These are phyloP conservation scores for Galaxias olidus DNA, from an alignment of 2,797 vertebrate genomes.

Conservation along the genomic window DNA sequence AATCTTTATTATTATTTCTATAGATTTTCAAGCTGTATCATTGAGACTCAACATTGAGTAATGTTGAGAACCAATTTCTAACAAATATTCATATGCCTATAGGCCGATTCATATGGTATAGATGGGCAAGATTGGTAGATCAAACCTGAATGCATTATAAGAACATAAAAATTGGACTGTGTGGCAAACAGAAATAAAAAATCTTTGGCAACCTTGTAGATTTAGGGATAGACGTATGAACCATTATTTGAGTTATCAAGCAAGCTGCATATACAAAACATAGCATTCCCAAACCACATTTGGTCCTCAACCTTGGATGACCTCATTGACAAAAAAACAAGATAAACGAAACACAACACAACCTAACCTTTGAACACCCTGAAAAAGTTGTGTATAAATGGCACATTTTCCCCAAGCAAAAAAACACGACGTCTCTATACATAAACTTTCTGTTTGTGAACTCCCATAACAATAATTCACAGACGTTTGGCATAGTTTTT, in stretches of 20 bases:
- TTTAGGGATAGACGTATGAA: conserved; percentile 40
- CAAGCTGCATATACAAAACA: neutral
- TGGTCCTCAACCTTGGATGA: conserved; percentile 32
- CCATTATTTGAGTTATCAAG: neutral
- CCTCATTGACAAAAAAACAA: conserved; percentile 1
- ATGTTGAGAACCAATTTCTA: no score
- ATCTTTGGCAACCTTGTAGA: conserved; percentile 56
- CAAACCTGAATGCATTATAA: conserved; percentile 1
- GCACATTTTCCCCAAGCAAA: conserved; percentile 35
- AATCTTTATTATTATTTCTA: no score
- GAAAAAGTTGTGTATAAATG: conserved; percentile 34
- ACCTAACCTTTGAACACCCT: conserved; percentile 27
- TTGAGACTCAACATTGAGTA: neutral
- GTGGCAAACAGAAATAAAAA: neutral
- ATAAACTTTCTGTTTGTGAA: no score
- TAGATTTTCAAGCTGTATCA: neutral
- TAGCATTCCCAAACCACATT: conserved; percentile 6
- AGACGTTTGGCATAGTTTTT: conserved; percentile 75
- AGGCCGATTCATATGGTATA: neutral
- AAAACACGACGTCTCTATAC: neutral
- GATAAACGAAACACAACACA: conserved; percentile 7
- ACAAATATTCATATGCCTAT: no score
- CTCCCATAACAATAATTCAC: conserved; percentile 38
- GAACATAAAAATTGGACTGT: conserved; percentile 1
- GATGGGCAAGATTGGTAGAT: neutral